A percentile compares a stretch with the other conserved stretches of the same genome.
phyloP scores from a whole-genome alignment of 2,888 invertebrate species.

The Chrysolina americana region DNA sequence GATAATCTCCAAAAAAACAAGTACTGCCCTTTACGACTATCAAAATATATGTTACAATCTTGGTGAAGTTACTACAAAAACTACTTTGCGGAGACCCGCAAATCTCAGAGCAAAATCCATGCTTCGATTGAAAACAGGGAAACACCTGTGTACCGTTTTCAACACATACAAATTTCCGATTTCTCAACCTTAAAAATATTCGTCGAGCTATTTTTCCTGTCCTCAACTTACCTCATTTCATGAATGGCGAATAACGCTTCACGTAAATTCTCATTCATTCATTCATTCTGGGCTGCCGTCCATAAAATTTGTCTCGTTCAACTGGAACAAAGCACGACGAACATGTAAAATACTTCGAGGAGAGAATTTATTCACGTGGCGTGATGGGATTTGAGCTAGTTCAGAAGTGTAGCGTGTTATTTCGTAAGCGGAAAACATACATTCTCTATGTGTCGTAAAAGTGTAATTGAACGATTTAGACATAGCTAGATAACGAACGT shows the following conservation, averaged over 20 bases:
- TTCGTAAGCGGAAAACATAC: slow-evolving; percentile 2
- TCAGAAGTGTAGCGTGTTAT: slow-evolving; percentile 11
- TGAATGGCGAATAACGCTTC: not conserved
- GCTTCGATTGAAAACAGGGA: too few relatives aligned
- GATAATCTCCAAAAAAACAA: too few relatives aligned
- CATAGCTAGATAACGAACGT: not conserved
- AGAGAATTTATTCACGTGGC: slow-evolving; percentile 6
- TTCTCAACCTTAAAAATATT: too few relatives aligned
- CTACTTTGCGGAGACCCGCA: too few relatives aligned
- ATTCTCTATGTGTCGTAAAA: not conserved
- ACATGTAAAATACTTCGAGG: slow-evolving; percentile 11
- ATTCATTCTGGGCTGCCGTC: not conserved
- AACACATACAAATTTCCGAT: too few relatives aligned
- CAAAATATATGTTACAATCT: too few relatives aligned
- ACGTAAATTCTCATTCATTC: not conserved
- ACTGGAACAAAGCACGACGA: not conserved
- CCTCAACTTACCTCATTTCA: too few relatives aligned
- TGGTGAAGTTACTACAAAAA: too few relatives aligned
- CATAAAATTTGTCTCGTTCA: slow-evolving; percentile 11
- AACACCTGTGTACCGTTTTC: too few relatives aligned
- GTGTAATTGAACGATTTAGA: not conserved
- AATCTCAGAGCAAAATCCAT: too few relatives aligned
- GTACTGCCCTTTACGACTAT: too few relatives aligned
- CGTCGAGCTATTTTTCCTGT: too few relatives aligned
- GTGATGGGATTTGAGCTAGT: slow-evolving; percentile 1